Evolutionary conservation across 2,888 invertebrate species (phyloP), one percentile per base, ranked within the genome.

Genomic region (Arge pagana): DNA sequence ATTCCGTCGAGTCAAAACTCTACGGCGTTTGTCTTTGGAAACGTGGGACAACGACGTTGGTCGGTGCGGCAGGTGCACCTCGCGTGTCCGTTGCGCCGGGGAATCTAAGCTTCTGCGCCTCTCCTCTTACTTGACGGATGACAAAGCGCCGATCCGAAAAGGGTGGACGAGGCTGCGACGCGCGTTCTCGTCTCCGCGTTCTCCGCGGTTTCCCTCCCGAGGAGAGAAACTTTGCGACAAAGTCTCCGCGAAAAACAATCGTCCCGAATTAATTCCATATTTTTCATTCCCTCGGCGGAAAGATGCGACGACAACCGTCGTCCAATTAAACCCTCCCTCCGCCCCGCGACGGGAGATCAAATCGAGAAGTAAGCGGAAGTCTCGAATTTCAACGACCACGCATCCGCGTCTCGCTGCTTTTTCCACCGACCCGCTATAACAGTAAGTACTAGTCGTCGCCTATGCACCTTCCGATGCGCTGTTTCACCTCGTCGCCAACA

Each of bases 111-210:
- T n/a, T 35, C 45, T 45, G 33, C 21, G 45, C 30, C 45, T 24
- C 53, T 45, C 26, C 30, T 18, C 36, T 52, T n/a, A n/a, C 59
- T 56, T 63, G 71, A 72, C 72, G 65, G 50, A 59, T 74, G 74
- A 74, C 69, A 71, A 74, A 74, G 67, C 68, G 58, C 62, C 64
- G 67, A 74, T 74, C 67, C 68, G 60, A 64, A 71, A 74, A 71
- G 74, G 74, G 74, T 73, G 74, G 74, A 71, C 58, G 49, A 43
- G 48, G 58, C 52, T 56, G 56, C 56, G 56, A 60, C 50, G 50
- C n/a, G n/a, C 35, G 31, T 51, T 53, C n/a, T n/a, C 48, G 53
- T 41, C 52, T 54, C n/a, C n/a, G n/a, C n/a, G n/a, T n/a, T n/a
- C n/a, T n/a, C n/a, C n/a, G n/a, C n/a, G n/a, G n/a, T n/a, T n/a